Base-by-base conservation (phyloP, 2,888 invertebrate species). In the Meganola albula region DNA sequence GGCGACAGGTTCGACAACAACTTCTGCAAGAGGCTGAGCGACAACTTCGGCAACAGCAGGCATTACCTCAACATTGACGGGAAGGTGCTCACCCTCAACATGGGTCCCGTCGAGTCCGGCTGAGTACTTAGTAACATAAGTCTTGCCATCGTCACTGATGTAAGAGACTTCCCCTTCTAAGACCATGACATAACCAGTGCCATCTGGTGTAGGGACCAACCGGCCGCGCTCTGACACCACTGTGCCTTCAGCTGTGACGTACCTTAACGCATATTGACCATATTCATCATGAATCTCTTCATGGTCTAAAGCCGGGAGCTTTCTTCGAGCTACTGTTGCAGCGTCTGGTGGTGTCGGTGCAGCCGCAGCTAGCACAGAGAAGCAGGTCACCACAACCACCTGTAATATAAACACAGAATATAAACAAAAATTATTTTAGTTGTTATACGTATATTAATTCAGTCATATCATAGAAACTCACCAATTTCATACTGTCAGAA, bases 171-270 rank as follows among this genome's bases (percentile, higher is more conserved):
- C 65, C 2, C 76, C 74, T 29, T 75, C 73, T 1, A 58, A 40
- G 6, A 72, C 51, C 14, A 75, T 59, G 4, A 72, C 74, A 23
- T 64, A 51, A 1, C 45, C 62, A 3, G 39, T 47, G 2, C 62
- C 63, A 8, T 61, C 54, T 1, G 53, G 41, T 1, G 53, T 60
- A n/a, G 67, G 63, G 3, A 74, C 64, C 0, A 74, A 59, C 10
- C 56, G 60, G n/a, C 73, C 74, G 2, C 56, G 57, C 40, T 74
- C 74, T 2, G 51, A 54, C 1, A 74, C 73, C 2, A 69, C 41
- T 16, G 64, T 74, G 16, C 70, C 70, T 34, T 76, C 70, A 5
- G 71, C 74, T 1, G 74, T 74, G 32, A 70, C 60, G 59, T 74
- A 74, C n/a, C 64, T 58, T 2, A 74, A 53, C 2, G 59, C 54